Percentiles rank a stretch among this genome's conserved stretches.
These are phyloP conservation scores for Xerus inauris DNA, from an alignment of 2,113 vertebrate genomes.

Conservation along the genomic window DNA sequence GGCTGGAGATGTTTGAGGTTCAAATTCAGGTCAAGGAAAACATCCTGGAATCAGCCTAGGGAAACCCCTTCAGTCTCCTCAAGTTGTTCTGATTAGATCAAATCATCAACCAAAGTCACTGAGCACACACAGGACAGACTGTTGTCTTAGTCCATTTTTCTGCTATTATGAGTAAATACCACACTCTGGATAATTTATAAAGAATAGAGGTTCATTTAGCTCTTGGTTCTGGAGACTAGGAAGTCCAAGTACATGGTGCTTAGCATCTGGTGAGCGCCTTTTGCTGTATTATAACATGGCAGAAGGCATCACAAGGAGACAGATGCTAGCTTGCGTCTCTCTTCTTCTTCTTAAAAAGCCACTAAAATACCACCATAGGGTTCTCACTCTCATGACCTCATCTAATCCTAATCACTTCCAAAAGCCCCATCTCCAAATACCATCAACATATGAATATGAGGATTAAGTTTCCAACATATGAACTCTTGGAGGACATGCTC, in stretches of 20 bases:
- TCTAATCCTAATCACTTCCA: background rate
- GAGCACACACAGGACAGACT: background rate
- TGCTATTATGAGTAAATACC: background rate
- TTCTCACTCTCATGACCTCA: background rate
- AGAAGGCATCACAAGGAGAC: accelerated
- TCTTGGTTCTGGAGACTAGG: background rate
- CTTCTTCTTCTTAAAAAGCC: background rate
- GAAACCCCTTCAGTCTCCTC: background rate
- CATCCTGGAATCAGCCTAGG: background rate
- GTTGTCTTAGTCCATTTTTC: background rate
- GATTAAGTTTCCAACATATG: background rate
- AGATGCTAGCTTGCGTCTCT: accelerated
- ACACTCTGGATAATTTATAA: background rate
- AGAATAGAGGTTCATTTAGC: background rate
- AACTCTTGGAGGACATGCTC: background rate
- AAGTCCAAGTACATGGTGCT: background rate
- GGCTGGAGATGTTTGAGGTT: background rate
- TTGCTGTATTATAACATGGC: background rate
- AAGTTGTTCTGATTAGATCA: background rate
- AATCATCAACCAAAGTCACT: background rate
- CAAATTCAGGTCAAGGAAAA: background rate
- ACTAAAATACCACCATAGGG: too few species aligned
- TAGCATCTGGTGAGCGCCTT: background rate
- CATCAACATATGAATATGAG: background rate
- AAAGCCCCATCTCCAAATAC: background rate